phyloP scores from a whole-genome alignment of 2,888 invertebrate genomes.

The Aporophyla nigra region DNA sequence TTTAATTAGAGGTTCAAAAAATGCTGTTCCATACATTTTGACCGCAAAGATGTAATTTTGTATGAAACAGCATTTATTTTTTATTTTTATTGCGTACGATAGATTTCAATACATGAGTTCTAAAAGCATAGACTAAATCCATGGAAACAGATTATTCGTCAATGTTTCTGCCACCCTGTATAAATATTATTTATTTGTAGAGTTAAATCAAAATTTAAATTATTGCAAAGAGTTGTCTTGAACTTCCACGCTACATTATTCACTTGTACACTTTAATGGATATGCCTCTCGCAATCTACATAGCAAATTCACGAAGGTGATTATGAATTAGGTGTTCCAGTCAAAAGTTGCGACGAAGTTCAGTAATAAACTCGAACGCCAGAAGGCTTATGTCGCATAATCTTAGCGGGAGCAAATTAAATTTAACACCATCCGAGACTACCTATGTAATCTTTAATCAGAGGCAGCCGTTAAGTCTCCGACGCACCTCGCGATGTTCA shows the following conservation, averaged over 20 bases:
- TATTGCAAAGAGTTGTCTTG: background rate
- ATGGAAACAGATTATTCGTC: too few relatives aligned
- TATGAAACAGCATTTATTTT: too few relatives aligned
- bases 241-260: background rate
- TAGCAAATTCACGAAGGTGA: conserved; percentile 40
- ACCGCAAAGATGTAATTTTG: too few relatives aligned
- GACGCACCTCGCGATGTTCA: conserved; percentile 74
- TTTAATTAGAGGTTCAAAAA: too few relatives aligned
- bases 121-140: too few relatives aligned
- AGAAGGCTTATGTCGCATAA: conserved; percentile 72
- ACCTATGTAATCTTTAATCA: conserved; percentile 81
- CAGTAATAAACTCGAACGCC: conserved; percentile 73
- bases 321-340: conserved; percentile 51
- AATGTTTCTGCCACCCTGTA: too few relatives aligned
- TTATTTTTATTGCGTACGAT: too few relatives aligned
- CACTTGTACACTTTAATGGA: conserved; percentile 12
- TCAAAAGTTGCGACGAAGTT: conserved; percentile 69
- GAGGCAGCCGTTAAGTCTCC: conserved; percentile 73
- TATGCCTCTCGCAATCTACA: conserved; percentile 10
- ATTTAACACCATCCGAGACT: conserved; percentile 76
- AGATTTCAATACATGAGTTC: too few relatives aligned
- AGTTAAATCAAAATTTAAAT: background rate
- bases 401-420: conserved; percentile 77
- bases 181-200: background rate
- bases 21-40: too few relatives aligned